Percentiles rank a stretch among this genome's conserved stretches.
Evolutionary conservation across 2,113 vertebrate genomes (phyloP).

Genomic region (Lasiurus borealis): DNA sequence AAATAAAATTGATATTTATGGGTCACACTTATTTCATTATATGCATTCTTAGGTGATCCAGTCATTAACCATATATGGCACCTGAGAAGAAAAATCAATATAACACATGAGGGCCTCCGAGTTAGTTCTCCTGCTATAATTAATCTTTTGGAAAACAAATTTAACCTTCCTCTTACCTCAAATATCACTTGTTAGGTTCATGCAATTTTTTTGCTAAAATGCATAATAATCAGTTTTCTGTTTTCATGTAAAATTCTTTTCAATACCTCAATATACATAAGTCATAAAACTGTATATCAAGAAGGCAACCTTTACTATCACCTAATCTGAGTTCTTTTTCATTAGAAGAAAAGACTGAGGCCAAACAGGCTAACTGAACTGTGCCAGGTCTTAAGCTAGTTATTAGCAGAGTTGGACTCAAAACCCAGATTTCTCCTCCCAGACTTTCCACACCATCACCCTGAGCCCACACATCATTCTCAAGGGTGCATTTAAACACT

Average conservation of each 20-base stretch:
- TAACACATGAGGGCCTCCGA: background rate
- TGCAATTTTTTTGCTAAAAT: conserved; percentile 11
- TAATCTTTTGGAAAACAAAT: conserved; percentile 59
- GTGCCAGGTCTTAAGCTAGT: background rate
- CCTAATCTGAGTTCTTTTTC: background rate
- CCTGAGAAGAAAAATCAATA: conserved; percentile 43
- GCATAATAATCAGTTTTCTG: conserved; percentile 15
- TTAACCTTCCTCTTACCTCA: conserved; percentile 43
- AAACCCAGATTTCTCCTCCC: background rate
- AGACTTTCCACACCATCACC: background rate
- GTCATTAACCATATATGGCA: background rate
- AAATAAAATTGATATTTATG: conserved; percentile 2
- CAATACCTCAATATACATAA: background rate
- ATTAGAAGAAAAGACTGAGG: background rate
- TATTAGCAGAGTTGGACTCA: background rate
- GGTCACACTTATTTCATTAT: background rate
- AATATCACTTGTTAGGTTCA: conserved; percentile 1
- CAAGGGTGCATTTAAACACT: background rate
- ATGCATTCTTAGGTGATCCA: background rate
- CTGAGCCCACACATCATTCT: background rate
- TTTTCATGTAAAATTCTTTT: background rate
- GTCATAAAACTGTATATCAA: background rate
- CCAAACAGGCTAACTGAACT: background rate
- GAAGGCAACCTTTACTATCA: background rate
- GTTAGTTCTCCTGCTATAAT: conserved; percentile 36